Evolutionary conservation across 2,888 invertebrate genomes (phyloP).

Genomic region (Thecophora atra): DNA sequence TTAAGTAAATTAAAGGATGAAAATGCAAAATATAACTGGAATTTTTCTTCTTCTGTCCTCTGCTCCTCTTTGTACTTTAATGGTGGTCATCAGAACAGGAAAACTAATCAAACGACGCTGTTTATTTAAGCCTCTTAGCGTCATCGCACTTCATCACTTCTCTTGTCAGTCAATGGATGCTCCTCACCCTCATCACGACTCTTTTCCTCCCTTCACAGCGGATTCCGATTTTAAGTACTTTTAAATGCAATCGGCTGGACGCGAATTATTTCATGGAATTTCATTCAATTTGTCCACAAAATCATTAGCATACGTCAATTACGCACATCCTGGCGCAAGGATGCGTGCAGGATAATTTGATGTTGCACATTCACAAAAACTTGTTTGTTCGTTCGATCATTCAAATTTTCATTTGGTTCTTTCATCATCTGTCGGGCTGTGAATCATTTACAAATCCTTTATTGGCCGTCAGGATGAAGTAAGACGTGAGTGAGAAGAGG

Average conservation of each 20-base stretch:
- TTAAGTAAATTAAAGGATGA: no score
- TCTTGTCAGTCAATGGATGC: no score
- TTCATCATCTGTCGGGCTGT: not conserved
- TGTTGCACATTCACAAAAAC: not conserved
- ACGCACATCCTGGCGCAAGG: slow-evolving; percentile 18
- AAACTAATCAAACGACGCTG: no score
- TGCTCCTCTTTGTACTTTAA: no score
- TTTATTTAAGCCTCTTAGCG: not conserved
- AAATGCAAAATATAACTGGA: no score
- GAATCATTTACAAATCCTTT: not conserved
- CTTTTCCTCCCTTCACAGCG: not conserved
- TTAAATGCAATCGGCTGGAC: not conserved
- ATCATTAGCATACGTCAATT: slow-evolving; percentile 43
- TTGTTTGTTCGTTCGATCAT: no score
- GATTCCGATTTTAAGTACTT: not conserved
- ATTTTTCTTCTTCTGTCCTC: no score
- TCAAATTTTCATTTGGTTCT: not conserved
- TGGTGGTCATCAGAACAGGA: no score
- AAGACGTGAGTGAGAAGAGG: no score
- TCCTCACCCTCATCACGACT: not conserved
- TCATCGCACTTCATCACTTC: not conserved
- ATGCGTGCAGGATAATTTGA: slow-evolving; percentile 25
- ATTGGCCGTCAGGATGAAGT: not conserved
- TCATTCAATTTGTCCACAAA: slow-evolving; percentile 37
- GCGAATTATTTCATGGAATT: slow-evolving; percentile 19